Percentiles rank a stretch among this genome's conserved stretches.
Conservation (phyloP, 2,797 vertebrate species). For the Aplochiton taeniatus region DNA sequence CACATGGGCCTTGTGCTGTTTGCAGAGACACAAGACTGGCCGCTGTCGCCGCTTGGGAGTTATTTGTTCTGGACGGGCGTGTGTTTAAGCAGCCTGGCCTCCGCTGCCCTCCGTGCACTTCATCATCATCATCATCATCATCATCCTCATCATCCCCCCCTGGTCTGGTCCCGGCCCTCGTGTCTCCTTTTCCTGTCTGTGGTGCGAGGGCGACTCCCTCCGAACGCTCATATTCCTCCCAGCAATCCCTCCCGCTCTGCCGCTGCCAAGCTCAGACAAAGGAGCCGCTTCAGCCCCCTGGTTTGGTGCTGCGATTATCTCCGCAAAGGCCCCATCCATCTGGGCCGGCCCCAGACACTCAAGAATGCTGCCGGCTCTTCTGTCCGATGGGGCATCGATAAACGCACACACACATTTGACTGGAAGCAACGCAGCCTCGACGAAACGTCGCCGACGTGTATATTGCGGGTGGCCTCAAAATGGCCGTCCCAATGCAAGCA, state of each 20-base stretch:
- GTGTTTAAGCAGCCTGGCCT: constrained; percentile 42
- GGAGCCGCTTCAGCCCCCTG: constrained; percentile 63
- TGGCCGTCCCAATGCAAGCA: too few relatives aligned
- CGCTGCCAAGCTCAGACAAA: constrained; percentile 59
- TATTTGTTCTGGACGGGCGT: too few relatives aligned
- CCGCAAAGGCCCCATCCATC: constrained; percentile 62
- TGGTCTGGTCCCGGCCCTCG: too few relatives aligned
- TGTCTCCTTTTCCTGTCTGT: constrained; percentile 67
- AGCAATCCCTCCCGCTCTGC: too few relatives aligned
- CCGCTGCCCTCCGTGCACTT: neutral
- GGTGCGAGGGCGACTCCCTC: constrained; percentile 61
- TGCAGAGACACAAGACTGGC: too few relatives aligned
- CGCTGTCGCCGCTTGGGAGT: too few relatives aligned
- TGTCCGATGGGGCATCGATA: constrained; percentile 43
- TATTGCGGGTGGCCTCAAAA: too few relatives aligned
- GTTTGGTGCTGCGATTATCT: constrained; percentile 70
- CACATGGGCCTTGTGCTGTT: too few relatives aligned
- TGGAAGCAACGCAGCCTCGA: constrained; percentile 29
- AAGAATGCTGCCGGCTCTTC: too few relatives aligned
- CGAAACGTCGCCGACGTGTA: too few relatives aligned
- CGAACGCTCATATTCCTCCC: too few relatives aligned
- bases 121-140: too few relatives aligned
- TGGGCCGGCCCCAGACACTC: constrained; percentile 35
- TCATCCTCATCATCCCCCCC: neutral
- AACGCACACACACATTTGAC: constrained; percentile 57